Percentiles rank a stretch among this genome's conserved stretches.
Conservation (phyloP, 2,113 vertebrate species). For the Cheirogaleus medius region DNA sequence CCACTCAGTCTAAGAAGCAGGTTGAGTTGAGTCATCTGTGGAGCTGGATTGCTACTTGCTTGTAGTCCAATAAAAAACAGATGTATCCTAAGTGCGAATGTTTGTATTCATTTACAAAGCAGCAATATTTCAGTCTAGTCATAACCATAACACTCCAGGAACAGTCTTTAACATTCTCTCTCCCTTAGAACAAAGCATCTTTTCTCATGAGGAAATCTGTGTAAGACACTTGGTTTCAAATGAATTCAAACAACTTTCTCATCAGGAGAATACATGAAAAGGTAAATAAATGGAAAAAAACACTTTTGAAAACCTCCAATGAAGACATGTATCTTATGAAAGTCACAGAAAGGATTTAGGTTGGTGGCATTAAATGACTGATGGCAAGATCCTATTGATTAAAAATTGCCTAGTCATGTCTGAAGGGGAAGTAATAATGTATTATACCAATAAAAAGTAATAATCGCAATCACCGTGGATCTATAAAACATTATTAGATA, state of each 20-base stretch:
- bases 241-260: neutral
- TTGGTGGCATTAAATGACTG: conserved; percentile 21
- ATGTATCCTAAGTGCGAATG: neutral
- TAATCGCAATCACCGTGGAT: conserved; percentile 40
- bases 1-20: neutral
- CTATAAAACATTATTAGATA: conserved; percentile 67
- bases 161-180: neutral
- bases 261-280: neutral
- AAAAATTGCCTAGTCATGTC: conserved; percentile 42
- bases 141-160: conserved; percentile 3
- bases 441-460: conserved; percentile 51
- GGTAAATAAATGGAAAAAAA: conserved; percentile 1
- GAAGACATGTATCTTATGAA: neutral
- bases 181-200: neutral
- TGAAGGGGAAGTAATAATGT: conserved; percentile 59
- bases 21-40: neutral
- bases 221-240: conserved; percentile 31
- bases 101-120: conserved; percentile 34
- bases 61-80: neutral
- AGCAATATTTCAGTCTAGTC: conserved; percentile 4
- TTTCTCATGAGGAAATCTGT: conserved; percentile 25
- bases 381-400: neutral
- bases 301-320: neutral
- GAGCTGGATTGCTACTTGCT: neutral
- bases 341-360: neutral